A percentile compares a stretch with the other conserved stretches of the same genome.
Evolutionary conservation across 1,140 invertebrate genomes (phyloP).

Genomic region (Monochamus saltuarius): DNA sequence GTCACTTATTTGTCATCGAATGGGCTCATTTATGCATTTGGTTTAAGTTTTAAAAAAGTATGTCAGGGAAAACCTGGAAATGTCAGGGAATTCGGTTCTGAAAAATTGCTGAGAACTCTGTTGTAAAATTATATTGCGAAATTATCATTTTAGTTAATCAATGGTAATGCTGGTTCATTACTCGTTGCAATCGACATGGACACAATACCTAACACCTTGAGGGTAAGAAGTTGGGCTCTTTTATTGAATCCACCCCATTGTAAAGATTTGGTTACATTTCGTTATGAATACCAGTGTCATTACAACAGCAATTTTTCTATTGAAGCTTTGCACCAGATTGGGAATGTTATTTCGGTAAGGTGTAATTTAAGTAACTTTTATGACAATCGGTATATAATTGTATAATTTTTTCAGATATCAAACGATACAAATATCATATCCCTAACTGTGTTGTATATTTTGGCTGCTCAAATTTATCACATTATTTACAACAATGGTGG

Average conservation of each 20-base stretch:
- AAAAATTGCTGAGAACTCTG: no score
- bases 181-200: conserved; percentile 36
- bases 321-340: conserved; percentile 38
- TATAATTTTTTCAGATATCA: conserved; percentile 27
- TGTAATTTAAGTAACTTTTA: background rate
- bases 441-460: conserved; percentile 39
- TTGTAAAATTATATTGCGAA: background rate
- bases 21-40: no score
- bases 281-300: conserved; percentile 37
- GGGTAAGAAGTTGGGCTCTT: conserved; percentile 44
- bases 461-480: conserved; percentile 47
- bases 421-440: conserved; percentile 38
- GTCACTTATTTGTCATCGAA: no score
- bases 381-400: background rate
- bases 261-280: conserved; percentile 35
- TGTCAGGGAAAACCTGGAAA: no score
- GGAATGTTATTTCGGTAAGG: conserved; percentile 40
- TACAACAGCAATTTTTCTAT: conserved; percentile 42
- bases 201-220: conserved; percentile 30
- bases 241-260: conserved; percentile 43
- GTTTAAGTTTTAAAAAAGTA: no score
- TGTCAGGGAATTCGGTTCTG: no score
- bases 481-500: conserved; percentile 41
- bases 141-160: conserved; percentile 30
- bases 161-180: conserved; percentile 39